A percentile compares a stretch with the other conserved stretches of the same genome.
phyloP scores from a whole-genome alignment of 2,888 invertebrate species.

The Prenolepis imparis region DNA sequence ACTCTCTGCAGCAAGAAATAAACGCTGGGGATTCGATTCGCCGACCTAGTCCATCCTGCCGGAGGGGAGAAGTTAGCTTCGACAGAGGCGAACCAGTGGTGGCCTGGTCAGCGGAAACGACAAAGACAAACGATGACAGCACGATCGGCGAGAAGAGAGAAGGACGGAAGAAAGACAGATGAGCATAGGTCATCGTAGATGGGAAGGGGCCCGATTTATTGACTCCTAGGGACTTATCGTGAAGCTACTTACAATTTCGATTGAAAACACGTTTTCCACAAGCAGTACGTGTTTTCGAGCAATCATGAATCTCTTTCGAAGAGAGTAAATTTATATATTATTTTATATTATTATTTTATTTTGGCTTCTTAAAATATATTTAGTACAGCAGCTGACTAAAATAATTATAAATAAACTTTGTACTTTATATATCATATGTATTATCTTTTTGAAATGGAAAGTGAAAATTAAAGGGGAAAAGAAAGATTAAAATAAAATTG shows the following conservation, averaged over 20 bases:
- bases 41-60: constrained; percentile 42
- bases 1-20: constrained; percentile 34
- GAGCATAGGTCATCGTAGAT: constrained; percentile 31
- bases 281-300: constrained; percentile 15
- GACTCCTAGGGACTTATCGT: constrained; percentile 63
- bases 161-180: constrained; percentile 43
- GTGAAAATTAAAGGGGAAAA: neutral
- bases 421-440: neutral
- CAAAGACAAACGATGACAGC: constrained; percentile 39
- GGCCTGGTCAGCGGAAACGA: constrained; percentile 42
- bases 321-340: neutral
- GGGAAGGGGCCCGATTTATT: constrained; percentile 69
- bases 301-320: constrained; percentile 7
- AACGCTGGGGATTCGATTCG: constrained; percentile 40
- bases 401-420: neutral
- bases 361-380: neutral
- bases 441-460: neutral
- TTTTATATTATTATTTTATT: neutral
- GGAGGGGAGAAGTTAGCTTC: constrained; percentile 16
- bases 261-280: constrained; percentile 23
- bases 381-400: neutral
- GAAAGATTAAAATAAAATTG: neutral
- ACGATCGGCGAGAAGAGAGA: constrained; percentile 38
- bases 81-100: constrained; percentile 37
- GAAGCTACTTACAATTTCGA: constrained; percentile 41